Conservation (phyloP, 92 coral and sea anemone species). For the Paramuricea clavata region DNA sequence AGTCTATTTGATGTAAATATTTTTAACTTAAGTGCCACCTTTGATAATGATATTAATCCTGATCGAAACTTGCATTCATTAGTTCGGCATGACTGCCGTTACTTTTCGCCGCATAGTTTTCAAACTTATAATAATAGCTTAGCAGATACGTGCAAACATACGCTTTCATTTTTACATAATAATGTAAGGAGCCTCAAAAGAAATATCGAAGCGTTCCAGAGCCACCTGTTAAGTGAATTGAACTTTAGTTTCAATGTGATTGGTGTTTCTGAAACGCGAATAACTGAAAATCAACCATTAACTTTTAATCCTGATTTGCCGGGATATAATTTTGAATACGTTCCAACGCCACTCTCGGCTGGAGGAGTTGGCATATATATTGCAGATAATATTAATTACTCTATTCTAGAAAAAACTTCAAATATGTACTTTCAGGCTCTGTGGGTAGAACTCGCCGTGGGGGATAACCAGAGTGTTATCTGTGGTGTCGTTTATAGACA, state of each 20-base stretch:
- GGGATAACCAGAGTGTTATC: conserved; percentile 51
- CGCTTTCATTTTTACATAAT: neutral
- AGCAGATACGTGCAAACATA: neutral
- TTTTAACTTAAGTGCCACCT: neutral
- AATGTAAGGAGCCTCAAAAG: no score
- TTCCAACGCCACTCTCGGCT: conserved; percentile 52
- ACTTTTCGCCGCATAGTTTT: conserved; percentile 16
- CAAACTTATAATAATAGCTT: neutral
- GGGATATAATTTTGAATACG: no score
- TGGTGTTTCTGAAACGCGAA: no score
- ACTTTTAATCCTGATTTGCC: conserved; percentile 60
- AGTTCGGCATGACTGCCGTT: conserved; percentile 24
- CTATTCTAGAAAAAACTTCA: conserved; percentile 49
- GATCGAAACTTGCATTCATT: neutral
- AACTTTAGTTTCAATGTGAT: neutral
- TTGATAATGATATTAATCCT: conserved; percentile 22
- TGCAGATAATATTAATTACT: conserved; percentile 35
- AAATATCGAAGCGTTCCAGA: conserved; percentile 15
- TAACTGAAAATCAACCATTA: neutral
- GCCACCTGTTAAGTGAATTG: neutral
- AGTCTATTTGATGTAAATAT: conserved; percentile 4
- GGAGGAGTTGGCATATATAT: conserved; percentile 12
- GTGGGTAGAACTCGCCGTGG: conserved; percentile 55
- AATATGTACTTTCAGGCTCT: conserved; percentile 69
- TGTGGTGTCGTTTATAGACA: conserved; percentile 71